phyloP scores from a whole-genome alignment of 2,888 invertebrate genomes.

The Habroteleia sp. region DNA sequence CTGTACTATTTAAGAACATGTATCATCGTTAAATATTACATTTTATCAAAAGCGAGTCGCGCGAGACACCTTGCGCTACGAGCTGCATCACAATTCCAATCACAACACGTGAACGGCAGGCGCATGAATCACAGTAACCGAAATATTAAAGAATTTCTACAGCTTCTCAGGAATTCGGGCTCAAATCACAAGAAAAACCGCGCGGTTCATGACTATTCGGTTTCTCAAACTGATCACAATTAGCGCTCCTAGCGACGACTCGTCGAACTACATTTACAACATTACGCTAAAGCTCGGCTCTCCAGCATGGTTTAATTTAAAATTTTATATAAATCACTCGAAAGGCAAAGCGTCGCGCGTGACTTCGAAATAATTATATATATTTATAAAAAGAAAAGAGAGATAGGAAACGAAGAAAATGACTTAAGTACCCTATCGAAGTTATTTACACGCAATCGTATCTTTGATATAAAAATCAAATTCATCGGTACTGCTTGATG shows the following conservation, averaged over 20 bases:
- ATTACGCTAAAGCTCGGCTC: no score
- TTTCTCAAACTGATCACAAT: no score
- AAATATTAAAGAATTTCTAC: no score
- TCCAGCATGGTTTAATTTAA: no score
- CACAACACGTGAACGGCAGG: not conserved
- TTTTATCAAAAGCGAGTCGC: conserved; percentile 29
- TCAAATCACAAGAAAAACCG: no score
- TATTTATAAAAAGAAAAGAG: not conserved
- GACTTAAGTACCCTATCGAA: conserved; percentile 42
- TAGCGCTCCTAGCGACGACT: no score
- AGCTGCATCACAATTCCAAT: conserved; percentile 9
- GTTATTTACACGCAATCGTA: conserved; percentile 42
- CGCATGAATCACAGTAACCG: no score
- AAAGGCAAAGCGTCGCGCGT: conserved; percentile 1
- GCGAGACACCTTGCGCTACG: conserved; percentile 4
- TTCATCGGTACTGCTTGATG: not conserved
- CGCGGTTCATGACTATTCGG: no score
- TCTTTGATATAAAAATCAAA: conserved; percentile 23
- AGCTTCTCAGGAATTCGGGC: no score
- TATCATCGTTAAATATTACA: conserved; percentile 42
- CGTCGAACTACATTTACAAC: no score
- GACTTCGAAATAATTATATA: conserved; percentile 3
- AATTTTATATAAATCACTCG: no score
- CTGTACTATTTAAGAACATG: conserved; percentile 39
- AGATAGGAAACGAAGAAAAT: not conserved